Base-by-base conservation (phyloP, 2,888 invertebrate genomes). In the Drosophila prostipennis region DNA sequence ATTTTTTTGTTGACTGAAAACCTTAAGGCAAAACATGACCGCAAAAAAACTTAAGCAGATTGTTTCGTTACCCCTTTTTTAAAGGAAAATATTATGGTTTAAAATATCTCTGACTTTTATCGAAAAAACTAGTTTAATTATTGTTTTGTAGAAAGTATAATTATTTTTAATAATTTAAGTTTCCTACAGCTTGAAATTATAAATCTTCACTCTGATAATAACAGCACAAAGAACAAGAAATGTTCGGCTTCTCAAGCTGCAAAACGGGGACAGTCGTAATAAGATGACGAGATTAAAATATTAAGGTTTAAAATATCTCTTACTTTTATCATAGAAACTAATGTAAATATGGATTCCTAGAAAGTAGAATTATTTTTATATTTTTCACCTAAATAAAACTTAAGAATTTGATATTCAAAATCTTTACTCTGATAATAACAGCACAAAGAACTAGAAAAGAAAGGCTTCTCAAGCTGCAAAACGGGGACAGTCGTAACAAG, bases 201-300 rank as follows among this genome's bases (percentile, higher is more conserved):
- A 1, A 34, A 34, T 5, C 3, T 34, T 34, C 5, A 11, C n/a
- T 36, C 6, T 36, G 5, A 36, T 36, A n/a, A 36, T n/a, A n/a
- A 11, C 0, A 5, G 5, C 13, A 6, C 13, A 13, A 13, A 11
- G 3, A 43, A 13, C 2, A 43, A 43, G 13, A 23, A 43, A 29
- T 14, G 1, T 14, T 4, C 14, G 29, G 8, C 45, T 36, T 19
- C 8, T 19, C 10, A 56, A 56, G 48, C 11, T 16, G 14, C 3
- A 11, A 16, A 29, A 32, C 8, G 23, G 7, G 23, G 3, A 32
- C 6, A 32, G 29, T 32, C 32, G 10, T 46, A 46, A 39, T 14
- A 16, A 45, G 39, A 10, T 59, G 61, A 61, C 61, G n/a, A n/a
- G n/a, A n/a, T n/a, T n/a, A 26, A 46, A 3, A 40, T 8, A 14